Conservation (phyloP, 2,797 vertebrate genomes). For the Chiloscyllium punctatum region DNA sequence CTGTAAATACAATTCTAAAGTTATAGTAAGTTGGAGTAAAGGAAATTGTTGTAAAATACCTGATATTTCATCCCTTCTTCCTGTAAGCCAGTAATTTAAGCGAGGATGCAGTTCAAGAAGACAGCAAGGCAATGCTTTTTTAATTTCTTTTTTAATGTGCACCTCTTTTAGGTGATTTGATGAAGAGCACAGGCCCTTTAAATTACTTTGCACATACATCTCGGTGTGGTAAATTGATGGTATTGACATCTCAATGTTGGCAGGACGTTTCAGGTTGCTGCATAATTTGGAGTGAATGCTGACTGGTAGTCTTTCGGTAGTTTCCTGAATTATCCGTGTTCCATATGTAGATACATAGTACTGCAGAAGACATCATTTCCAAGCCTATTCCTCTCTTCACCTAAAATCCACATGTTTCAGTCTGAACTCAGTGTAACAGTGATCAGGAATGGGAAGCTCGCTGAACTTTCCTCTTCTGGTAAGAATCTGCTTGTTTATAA, state of each 20-base stretch:
- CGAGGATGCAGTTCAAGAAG: background rate
- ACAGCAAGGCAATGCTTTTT: background rate
- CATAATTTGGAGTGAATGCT: too few relatives aligned
- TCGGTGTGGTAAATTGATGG: too few relatives aligned
- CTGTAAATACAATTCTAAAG: background rate
- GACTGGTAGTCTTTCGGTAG: background rate
- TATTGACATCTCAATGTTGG: too few relatives aligned
- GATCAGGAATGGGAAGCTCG: background rate
- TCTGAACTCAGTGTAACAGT: background rate
- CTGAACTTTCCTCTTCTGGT: background rate
- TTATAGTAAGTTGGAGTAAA: background rate
- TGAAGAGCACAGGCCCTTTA: too few relatives aligned
- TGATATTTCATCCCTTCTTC: background rate
- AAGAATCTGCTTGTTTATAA: background rate
- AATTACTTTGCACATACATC: too few relatives aligned
- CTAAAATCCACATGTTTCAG: background rate
- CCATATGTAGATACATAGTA: background rate
- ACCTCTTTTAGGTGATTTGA: too few relatives aligned
- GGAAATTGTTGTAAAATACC: background rate
- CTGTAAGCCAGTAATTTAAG: background rate
- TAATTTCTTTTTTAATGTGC: too few relatives aligned
- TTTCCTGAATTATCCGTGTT: background rate
- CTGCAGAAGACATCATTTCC: background rate
- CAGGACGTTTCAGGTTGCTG: too few relatives aligned
- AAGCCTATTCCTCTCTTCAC: background rate